Base-by-base conservation (phyloP, 1,140 invertebrate species). In the Philopotamus ludificatus region DNA sequence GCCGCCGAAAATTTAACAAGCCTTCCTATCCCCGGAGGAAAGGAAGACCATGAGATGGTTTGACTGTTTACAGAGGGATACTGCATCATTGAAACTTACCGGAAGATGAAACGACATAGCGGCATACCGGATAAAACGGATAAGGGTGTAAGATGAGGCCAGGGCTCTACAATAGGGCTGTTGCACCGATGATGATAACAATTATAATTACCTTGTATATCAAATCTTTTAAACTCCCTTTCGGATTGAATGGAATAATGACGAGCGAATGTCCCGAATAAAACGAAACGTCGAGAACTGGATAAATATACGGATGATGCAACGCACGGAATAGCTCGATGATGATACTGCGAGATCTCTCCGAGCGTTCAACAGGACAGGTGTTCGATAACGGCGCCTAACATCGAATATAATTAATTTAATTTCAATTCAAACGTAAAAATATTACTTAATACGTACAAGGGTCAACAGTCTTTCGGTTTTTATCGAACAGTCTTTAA, bases 241-340 rank as follows among this genome's bases (percentile, higher is more conserved):
- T 83, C 15, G 85, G 83, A 74, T 92, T 94, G 64, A 93, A 89
- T 0, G 93, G 93, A 67, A 90, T 85, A 1, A 95, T 85, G 9
- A 90, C 79, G 18, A 92, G 82, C 4, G 88, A 84, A 59, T 87
- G 83, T 1, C 76, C 78, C 22, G 72, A 76, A 57, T 79, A 79
- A 63, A 84, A 76, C 66, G 92, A 92, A 60, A 95, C 78, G 73
- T 95, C 92, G 47, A 94, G 79, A 1, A 95, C 86, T 0, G 93
- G 93, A 77, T 92, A 93, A 58, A 96, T 91, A 74, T 95, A 95
- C 0, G 94, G 93, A 79, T 95, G 93, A 75, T 95, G 92, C 3
- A 95, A 82, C 2, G 89, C 87, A 50, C 91, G 82, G 71, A 95
- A 92, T 42, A 95, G 79, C 72, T 94, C 89, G 75, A 91, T 83